Evolutionary conservation across 2,113 vertebrate species (phyloP), one percentile per base, ranked within the genome.

Genomic region (Glaucomys volans): DNA sequence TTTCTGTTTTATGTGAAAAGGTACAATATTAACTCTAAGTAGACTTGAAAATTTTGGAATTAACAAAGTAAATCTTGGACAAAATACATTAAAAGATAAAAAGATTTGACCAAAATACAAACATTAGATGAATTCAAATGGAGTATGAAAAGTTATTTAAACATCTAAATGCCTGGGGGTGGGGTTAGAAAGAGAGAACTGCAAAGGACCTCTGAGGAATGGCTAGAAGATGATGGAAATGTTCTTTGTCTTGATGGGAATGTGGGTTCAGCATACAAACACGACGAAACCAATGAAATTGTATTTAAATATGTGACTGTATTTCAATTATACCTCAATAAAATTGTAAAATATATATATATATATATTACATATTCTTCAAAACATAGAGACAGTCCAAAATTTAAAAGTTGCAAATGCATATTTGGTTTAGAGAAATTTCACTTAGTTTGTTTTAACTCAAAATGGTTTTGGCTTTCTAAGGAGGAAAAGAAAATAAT

Each of bases 401-500:
- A 94, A 77, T 91, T 52, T 13, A 72, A 95, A 93, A 89, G 67
- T 40, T 95, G 26, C 54, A 47, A 74, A 72, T 35, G 75, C 6
- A n/a, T n/a, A 47, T 74, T 67, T 62, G 35, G 44, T 52, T 91
- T 72, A 82, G 40, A 66, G 47, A 95, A 57, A 62, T 83, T 90
- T 67, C 59, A 77, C 66, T 77, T 85, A 84, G 42, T 24, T 37
- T 74, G 11, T 76, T 95, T 86, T 64, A 91, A 17, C 44, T 91
- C 79, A 91, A 85, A 88, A 86, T 59, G 8, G 6, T 44, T 64
- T 64, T 64, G 47, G 22, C 3, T 95, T 94, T 71, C 72, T 66
- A 91, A 91, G 40, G 9, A 54, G 72, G 67, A 71, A 95, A 94
- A 67, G 72, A 71, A 95, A 94, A 69, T 22, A 84, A 91, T 76